Conservation (phyloP, 2,888 invertebrate species). For the Brachypalpus laphriformis region DNA sequence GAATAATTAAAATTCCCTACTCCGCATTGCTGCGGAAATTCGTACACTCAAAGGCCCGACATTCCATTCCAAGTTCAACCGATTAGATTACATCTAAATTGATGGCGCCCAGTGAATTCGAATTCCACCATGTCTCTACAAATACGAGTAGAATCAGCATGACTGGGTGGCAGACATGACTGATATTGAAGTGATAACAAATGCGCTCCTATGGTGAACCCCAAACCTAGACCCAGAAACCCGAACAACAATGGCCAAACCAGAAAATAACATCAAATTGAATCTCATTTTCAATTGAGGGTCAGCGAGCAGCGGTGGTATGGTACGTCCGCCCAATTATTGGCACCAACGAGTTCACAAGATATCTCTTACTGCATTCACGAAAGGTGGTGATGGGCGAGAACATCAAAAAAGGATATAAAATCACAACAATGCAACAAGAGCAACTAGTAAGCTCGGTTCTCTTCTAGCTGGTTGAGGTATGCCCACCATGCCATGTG, state of each 20-base stretch:
- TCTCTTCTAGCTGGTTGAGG: slow-evolving; percentile 37
- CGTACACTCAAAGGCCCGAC: slow-evolving; percentile 11
- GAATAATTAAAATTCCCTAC: slow-evolving; percentile 65
- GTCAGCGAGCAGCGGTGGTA: slow-evolving; percentile 28
- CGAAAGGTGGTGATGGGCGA: neutral
- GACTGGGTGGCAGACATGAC: slow-evolving; percentile 13
- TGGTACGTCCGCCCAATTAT: slow-evolving; percentile 39
- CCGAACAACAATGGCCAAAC: slow-evolving; percentile 58
- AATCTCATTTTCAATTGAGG: slow-evolving; percentile 71
- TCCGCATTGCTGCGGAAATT: slow-evolving; percentile 27
- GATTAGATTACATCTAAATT: slow-evolving; percentile 68
- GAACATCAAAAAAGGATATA: slow-evolving; percentile 10
- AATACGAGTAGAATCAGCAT: slow-evolving; percentile 33
- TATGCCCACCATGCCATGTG: slow-evolving; percentile 12
- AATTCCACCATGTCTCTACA: slow-evolving; percentile 23
- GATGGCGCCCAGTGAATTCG: slow-evolving; percentile 42
- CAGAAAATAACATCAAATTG: slow-evolving; percentile 68
- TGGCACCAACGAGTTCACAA: slow-evolving; percentile 54
- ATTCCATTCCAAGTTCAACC: slow-evolving; percentile 59
- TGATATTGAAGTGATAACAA: slow-evolving; percentile 58
- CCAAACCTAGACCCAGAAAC: slow-evolving; percentile 59
- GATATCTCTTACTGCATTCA: slow-evolving; percentile 34
- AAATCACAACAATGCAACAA: slow-evolving; percentile 2
- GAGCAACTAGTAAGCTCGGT: slow-evolving; percentile 58
- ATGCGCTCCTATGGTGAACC: slow-evolving; percentile 58